Evolutionary conservation across 1,140 invertebrate genomes (phyloP), one percentile per base, ranked within the genome.

Genomic region (Pseudomyrmex gracilis): DNA sequence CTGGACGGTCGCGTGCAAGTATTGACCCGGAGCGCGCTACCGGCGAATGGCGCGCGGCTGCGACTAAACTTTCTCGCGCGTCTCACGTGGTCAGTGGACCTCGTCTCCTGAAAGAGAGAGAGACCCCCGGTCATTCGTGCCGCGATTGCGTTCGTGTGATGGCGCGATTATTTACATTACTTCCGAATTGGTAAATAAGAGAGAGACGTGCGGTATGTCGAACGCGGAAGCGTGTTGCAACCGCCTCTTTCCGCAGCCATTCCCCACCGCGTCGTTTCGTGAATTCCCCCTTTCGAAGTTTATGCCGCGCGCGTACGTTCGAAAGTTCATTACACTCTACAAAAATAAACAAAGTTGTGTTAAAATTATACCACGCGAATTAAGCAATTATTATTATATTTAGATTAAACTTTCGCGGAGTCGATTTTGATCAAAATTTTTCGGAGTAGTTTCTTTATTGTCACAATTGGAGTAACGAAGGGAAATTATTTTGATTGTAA

Each of bases 41-140:
- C 47, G 68, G 43, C 57, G 22, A 64, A 51, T 15, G 43, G 45
- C 24, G 20, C 73, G 76, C 77, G 57, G n/a, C 1, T n/a, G 47
- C 64, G 89, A 92, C 93, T 89, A 92, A 90, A 93, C 89, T 93
- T 93, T 91, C 86, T 66, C 92, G 61, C 61, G 70, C 60, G 55
- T 64, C 70, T 78, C 84, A 84, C 89, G 91, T 92, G 92, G 90
- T 92, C 93, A 94, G 93, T 94, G 92, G 93, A 94, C 88, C 94
- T 88, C 93, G 92, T 94, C 91, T 94, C 94, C 93, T 92, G 82
- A 88, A 60, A 87, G 88, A 89, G 86, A 91, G 82, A 58, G 13
- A 61, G 22, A 67, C n/a, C 17, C 49, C 85, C 20, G 86, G 76
- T 85, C 87, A 90, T 90, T 91, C 89, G 90, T 89, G 89, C 71